These are phyloP conservation scores for Xenopus tropicalis DNA, from an alignment of 2,113 vertebrate genomes.

Conservation along the genomic window DNA sequence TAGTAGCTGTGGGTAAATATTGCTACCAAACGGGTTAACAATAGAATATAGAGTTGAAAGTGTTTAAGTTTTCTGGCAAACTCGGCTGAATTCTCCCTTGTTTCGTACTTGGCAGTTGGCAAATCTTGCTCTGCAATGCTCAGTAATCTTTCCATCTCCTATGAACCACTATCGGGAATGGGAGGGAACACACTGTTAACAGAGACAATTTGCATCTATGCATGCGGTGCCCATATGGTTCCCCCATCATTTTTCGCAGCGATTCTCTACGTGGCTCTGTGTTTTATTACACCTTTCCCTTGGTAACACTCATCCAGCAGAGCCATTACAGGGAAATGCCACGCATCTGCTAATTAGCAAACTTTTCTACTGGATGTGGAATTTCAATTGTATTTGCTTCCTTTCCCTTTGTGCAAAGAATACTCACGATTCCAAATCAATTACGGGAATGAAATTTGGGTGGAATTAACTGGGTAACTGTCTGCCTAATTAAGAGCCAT, in stretches of 20 bases:
- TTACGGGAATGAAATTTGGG: slow-evolving; percentile 18
- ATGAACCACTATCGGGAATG: slow-evolving; percentile 3
- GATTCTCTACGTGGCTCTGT: slow-evolving; percentile 21
- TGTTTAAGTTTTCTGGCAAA: background rate
- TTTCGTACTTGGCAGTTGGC: background rate
- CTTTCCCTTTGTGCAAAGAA: background rate
- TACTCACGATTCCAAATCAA: slow-evolving; percentile 34
- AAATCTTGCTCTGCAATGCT: background rate
- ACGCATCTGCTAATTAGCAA: slow-evolving; percentile 44
- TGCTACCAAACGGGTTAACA: no score
- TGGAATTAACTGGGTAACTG: slow-evolving; percentile 23
- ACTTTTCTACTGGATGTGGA: slow-evolving; percentile 9
- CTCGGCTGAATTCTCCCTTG: background rate
- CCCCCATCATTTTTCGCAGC: slow-evolving; percentile 21
- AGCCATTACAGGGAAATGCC: slow-evolving; percentile 39
- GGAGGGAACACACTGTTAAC: slow-evolving; percentile 27
- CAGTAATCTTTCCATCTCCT: background rate
- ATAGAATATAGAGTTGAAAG: no score
- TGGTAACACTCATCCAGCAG: slow-evolving; percentile 25
- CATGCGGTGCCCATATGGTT: slow-evolving; percentile 39
- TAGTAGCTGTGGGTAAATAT: no score
- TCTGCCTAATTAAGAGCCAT: slow-evolving; percentile 28
- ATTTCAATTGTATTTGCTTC: no score
- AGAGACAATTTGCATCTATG: slow-evolving; percentile 29
- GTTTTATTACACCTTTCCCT: slow-evolving; percentile 43